A percentile compares a stretch with the other conserved stretches of the same genome.
phyloP scores from a whole-genome alignment of 2,113 vertebrate genomes.

The Menura novaehollandiae region DNA sequence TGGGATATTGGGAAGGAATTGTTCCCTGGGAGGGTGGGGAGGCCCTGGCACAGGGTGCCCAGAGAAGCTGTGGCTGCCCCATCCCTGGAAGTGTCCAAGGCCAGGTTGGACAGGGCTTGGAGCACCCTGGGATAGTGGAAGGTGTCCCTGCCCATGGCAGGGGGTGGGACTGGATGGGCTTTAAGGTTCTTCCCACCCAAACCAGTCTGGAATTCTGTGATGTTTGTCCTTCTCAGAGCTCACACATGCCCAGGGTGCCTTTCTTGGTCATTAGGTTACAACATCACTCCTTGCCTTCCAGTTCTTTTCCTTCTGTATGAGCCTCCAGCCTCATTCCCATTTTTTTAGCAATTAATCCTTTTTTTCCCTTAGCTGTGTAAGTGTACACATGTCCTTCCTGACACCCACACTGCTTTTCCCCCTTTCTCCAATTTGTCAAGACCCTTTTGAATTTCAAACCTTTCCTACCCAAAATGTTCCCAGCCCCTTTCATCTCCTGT shows the following conservation, averaged over 20 bases:
- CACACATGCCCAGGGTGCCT: not conserved
- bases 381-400: not conserved
- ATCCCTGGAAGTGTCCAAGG: not conserved
- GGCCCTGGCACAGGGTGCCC: not conserved
- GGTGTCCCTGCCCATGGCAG: not conserved
- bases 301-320: not conserved
- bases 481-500: not conserved
- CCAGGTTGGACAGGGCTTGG: not conserved
- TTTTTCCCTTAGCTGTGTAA: not conserved
- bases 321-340: not conserved
- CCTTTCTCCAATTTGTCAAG: not conserved
- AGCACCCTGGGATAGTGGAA: not conserved
- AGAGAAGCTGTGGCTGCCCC: not conserved
- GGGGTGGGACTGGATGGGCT: rapidly evolving
- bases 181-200: too few relatives aligned
- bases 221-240: not conserved
- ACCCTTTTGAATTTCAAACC: not conserved
- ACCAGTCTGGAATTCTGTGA: not conserved
- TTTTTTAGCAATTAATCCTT: not conserved
- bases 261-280: not conserved
- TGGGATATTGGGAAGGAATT: not conserved
- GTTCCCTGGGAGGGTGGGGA: not conserved
- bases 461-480: not conserved
- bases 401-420: not conserved
- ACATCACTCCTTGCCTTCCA: not conserved